Percentiles rank a stretch among this genome's conserved stretches.
Conservation (phyloP, 37 sponge, comb jelly and placozoan genomes). For the Amphimedon queenslandica region DNA sequence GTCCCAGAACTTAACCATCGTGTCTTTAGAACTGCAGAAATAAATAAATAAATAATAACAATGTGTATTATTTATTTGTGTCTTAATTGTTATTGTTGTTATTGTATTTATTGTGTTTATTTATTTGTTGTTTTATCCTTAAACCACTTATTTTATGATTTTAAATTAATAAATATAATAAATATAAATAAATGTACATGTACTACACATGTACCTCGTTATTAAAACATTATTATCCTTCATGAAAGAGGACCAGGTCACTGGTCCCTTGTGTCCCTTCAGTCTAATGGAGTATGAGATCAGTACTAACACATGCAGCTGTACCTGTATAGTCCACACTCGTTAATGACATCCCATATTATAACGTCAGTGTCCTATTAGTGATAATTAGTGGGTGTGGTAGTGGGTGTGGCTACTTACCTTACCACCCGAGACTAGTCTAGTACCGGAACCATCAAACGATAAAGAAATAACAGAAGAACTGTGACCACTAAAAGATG, state of each 20-base stretch:
- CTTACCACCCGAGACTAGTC: slow-evolving; percentile 84
- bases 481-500: slow-evolving; percentile 87
- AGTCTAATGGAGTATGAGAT: slow-evolving; percentile 33
- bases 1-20: slow-evolving; percentile 90
- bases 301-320: background rate
- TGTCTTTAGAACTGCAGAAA: slow-evolving; percentile 80
- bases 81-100: no score
- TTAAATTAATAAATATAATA: no score
- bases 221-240: slow-evolving; percentile 51
- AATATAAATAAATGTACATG: background rate
- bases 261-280: slow-evolving; percentile 85
- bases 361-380: slow-evolving; percentile 81
- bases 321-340: slow-evolving; percentile 75
- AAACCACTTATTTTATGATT: no score
- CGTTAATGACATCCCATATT: slow-evolving; percentile 89
- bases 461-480: slow-evolving; percentile 66
- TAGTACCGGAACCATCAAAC: slow-evolving; percentile 52
- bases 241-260: slow-evolving; percentile 63
- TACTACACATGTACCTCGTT: slow-evolving; percentile 48
- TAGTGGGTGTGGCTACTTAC: slow-evolving; percentile 24
- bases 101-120: no score
- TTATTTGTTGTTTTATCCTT: no score
- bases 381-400: no score
- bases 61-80: no score
- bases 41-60: background rate